Evolutionary conservation across 2,888 invertebrate species (phyloP).

Genomic region (Caenorhabditis auriculariae): DNA sequence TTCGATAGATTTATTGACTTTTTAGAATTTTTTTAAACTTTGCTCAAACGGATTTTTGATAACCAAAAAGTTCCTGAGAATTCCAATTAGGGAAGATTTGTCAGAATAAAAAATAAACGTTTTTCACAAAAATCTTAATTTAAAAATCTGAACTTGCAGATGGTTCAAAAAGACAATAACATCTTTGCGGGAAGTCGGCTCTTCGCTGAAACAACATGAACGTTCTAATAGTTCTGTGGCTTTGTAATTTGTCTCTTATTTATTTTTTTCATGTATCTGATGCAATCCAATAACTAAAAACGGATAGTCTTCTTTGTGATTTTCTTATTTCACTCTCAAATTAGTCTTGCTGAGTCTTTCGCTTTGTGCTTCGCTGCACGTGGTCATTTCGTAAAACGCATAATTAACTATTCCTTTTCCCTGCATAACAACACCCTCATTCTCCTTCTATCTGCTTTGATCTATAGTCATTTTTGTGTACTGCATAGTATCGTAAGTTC

Average conservation of each 20-base stretch:
- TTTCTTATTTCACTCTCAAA: not conserved
- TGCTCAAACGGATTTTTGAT: not conserved
- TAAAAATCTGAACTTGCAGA: constrained; percentile 8
- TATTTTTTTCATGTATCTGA: too few species aligned
- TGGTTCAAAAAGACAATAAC: constrained; percentile 91
- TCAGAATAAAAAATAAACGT: not conserved
- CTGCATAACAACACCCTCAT: too few species aligned
- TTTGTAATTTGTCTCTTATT: constrained; percentile 5
- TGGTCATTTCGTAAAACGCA: too few species aligned
- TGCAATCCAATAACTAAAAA: not conserved
- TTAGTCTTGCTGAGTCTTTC: not conserved
- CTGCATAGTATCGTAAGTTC: too few species aligned
- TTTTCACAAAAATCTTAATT: not conserved
- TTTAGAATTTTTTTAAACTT: not conserved
- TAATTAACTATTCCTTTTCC: too few species aligned
- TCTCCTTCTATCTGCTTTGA: too few species aligned
- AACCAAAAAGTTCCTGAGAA: not conserved
- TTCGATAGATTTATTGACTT: too few species aligned
- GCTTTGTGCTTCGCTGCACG: not conserved
- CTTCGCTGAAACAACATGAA: constrained; percentile 52
- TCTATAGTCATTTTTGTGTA: too few species aligned
- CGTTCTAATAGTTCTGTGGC: constrained; percentile 41
- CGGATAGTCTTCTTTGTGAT: not conserved
- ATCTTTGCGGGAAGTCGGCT: constrained; percentile 66
- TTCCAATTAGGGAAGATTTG: not conserved